Conservation (phyloP, 2,113 vertebrate genomes). For the Microcebus jonahi region DNA sequence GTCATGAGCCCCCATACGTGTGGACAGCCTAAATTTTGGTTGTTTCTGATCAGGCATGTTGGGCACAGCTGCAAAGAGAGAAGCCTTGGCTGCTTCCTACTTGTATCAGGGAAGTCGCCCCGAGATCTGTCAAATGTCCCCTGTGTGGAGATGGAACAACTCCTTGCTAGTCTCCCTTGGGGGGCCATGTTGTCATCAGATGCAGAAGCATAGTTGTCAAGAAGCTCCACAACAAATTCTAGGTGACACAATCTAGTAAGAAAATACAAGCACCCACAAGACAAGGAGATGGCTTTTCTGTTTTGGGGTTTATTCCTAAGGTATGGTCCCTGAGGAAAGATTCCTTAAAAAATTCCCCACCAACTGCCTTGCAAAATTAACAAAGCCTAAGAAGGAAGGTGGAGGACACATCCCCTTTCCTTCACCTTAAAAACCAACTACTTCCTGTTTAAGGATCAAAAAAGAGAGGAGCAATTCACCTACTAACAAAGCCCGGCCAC, state of each 20-base stretch:
- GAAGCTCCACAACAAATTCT: neutral
- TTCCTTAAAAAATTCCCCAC: neutral
- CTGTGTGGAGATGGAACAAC: neutral
- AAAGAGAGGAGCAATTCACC: conserved; percentile 76
- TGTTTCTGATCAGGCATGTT: fast-evolving
- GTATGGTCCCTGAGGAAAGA: neutral
- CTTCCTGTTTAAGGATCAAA: conserved; percentile 78
- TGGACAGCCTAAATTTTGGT: fast-evolving
- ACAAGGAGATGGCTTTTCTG: neutral
- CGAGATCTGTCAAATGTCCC: neutral
- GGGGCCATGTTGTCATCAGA: neutral
- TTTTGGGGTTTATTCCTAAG: neutral
- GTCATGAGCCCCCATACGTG: fast-evolving
- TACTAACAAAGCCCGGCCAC: conserved; percentile 74
- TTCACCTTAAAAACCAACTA: conserved; percentile 51
- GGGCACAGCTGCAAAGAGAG: neutral
- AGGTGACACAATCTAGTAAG: neutral
- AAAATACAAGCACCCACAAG: neutral
- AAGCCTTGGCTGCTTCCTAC: neutral
- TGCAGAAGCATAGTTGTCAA: neutral
- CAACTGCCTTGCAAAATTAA: conserved; percentile 74
- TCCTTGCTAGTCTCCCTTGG: neutral
- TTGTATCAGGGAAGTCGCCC: fast-evolving
- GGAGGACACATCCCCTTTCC: neutral
- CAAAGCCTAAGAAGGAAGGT: neutral